Evolutionary conservation across 53 echinoderm and acorn worm species (phyloP), one percentile per base, ranked within the genome.

Genomic region (Echinarachnius parma): DNA sequence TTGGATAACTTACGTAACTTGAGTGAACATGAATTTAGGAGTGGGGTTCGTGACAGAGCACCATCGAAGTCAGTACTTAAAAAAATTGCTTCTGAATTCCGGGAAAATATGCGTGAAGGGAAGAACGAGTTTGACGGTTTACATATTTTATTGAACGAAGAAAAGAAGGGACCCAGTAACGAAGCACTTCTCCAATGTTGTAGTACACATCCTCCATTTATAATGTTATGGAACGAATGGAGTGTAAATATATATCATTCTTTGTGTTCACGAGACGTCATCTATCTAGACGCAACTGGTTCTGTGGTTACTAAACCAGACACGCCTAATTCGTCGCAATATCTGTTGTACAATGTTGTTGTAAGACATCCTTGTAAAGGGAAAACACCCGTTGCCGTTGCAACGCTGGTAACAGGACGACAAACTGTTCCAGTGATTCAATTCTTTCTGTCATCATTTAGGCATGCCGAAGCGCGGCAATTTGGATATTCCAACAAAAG

Each of bases 271-370:
- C 9, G 7, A 55, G 56, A 55, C 9, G 28, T 55, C 9, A 26
- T 55, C 0, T 55, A 55, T 55, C 21, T 55, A 7, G 29, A 55
- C 14, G 56, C 56, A 24, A 55, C 56, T 55, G 56, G 56, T 19
- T 55, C 56, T 4, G 55, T 54, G 8, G 23, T 54, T 0, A 55
- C 9, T 4, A 55, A 55, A 55, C 16, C 49, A 20, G 13, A 25
- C 14, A 55, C 2, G 13, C 7, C 18, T 7, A 50, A 10, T 1
- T 0, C n/a, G 5, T 20, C n/a, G 18, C 56, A 27, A 26, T 55
- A 55, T 21, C 4, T 50, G 21, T n/a, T 50, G 23, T 50, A 50
- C 7, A 50, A 50, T 50, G 21, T 50, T n/a, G 50, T 50, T 15
- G 50, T 14, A 21, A 15, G 50, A 5, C 56, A 55, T 21, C 56